Evolutionary conservation across 2,888 invertebrate species (phyloP).

Genomic region (Philaethria dido): DNA sequence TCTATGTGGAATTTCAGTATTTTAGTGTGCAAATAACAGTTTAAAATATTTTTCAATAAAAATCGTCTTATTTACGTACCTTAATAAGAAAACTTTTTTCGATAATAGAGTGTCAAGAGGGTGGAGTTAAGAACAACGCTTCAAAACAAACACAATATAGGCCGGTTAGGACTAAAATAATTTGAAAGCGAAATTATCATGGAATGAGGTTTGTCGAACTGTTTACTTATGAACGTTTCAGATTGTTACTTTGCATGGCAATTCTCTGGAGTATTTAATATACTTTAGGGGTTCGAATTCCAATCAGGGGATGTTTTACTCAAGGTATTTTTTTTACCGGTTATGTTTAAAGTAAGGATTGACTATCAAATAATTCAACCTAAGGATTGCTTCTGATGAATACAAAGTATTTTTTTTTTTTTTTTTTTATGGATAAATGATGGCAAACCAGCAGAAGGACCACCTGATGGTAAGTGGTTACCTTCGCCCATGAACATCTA

Average conservation of each 20-base stretch:
- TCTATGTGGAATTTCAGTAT: too few species aligned
- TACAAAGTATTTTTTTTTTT: too few species aligned
- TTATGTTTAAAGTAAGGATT: too few species aligned
- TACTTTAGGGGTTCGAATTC: neutral
- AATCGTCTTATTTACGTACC: slow-evolving; percentile 11
- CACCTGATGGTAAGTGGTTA: too few species aligned
- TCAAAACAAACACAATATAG: slow-evolving; percentile 31
- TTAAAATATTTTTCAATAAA: slow-evolving; percentile 9
- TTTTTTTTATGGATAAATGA: too few species aligned
- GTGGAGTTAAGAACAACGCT: slow-evolving; percentile 29
- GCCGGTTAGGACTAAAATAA: slow-evolving; percentile 21
- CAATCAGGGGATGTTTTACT: neutral
- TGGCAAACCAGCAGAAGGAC: too few species aligned
- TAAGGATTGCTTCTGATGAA: too few species aligned
- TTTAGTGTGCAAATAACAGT: too few species aligned
- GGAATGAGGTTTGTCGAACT: slow-evolving; percentile 16
- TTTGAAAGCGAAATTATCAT: slow-evolving; percentile 8
- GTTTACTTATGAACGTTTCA: slow-evolving; percentile 13
- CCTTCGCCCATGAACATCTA: too few species aligned
- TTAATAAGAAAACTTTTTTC: slow-evolving; percentile 24
- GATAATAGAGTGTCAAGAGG: slow-evolving; percentile 22
- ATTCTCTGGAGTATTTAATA: neutral
- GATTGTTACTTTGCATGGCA: slow-evolving; percentile 6
- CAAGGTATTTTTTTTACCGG: neutral
- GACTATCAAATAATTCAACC: too few species aligned